These are phyloP conservation scores for Mesorhabditis belari DNA, from an alignment of 2,888 invertebrate genomes.

Conservation along the genomic window DNA sequence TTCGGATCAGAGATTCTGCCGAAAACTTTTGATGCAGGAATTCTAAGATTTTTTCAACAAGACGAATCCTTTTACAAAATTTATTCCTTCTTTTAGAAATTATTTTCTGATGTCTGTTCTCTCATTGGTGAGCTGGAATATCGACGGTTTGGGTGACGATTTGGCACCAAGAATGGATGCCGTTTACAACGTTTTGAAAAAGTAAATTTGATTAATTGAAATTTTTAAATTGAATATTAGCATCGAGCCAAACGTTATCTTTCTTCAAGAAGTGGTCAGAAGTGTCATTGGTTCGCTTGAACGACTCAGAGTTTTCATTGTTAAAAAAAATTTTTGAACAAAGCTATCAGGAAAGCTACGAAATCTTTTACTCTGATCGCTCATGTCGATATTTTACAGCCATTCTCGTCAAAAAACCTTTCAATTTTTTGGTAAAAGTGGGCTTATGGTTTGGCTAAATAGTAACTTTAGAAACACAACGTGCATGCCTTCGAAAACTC, in stretches of 20 bases:
- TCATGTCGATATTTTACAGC: constrained; percentile 51
- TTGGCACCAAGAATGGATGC: constrained; percentile 58
- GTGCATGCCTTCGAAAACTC: constrained; percentile 57
- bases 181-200: constrained; percentile 57
- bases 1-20: no score
- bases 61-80: no score
- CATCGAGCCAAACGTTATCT: constrained; percentile 61
- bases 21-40: no score
- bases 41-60: no score
- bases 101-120: no score
- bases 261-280: constrained; percentile 62
- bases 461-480: constrained; percentile 46
- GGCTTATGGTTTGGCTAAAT: neutral
- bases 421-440: constrained; percentile 14
- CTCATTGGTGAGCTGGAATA: constrained; percentile 62
- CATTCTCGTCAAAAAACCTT: constrained; percentile 42
- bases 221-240: constrained; percentile 53
- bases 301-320: constrained; percentile 37
- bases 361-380: constrained; percentile 53
- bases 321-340: neutral
- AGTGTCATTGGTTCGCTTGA: constrained; percentile 55
- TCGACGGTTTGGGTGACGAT: constrained; percentile 64
- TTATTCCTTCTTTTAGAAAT: no score
- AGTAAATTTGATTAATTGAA: constrained; percentile 55
- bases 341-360: constrained; percentile 53